Conservation (phyloP, 1,140 invertebrate genomes). For the Cylas formicarius region DNA sequence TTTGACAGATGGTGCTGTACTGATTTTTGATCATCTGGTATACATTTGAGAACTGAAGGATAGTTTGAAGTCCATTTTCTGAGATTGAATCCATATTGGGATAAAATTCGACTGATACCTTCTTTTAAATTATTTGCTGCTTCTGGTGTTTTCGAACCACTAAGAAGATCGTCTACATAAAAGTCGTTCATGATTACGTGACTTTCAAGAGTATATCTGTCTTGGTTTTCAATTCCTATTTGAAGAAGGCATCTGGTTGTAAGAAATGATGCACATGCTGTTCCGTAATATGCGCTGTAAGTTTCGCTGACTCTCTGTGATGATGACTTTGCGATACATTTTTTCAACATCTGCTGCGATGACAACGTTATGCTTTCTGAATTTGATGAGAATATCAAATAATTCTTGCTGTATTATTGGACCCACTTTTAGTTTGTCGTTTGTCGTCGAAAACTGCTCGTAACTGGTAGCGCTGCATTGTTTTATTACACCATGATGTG, state of each 20-base stretch:
- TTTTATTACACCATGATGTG: constrained; percentile 34
- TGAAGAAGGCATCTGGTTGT: constrained; percentile 25
- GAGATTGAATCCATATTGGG: constrained; percentile 35
- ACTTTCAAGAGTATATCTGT: constrained; percentile 14
- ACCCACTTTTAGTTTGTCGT: constrained; percentile 28
- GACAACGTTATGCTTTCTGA: constrained; percentile 16
- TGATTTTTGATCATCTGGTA: not conserved
- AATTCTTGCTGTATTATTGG: constrained; percentile 27
- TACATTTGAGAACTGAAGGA: not conserved
- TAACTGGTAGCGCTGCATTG: constrained; percentile 25
- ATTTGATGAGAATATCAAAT: constrained; percentile 25
- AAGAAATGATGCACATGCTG: constrained; percentile 28
- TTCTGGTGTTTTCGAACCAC: not conserved
- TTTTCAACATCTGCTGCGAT: constrained; percentile 39
- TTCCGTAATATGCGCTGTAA: constrained; percentile 39
- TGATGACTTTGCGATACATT: constrained; percentile 43
- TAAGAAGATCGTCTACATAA: constrained; percentile 9
- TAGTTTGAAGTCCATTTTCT: constrained; percentile 40
- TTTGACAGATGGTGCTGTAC: no score
- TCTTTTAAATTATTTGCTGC: constrained; percentile 21
- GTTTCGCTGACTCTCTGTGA: constrained; percentile 30
- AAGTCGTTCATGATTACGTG: constrained; percentile 8
- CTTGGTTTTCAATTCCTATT: constrained; percentile 18
- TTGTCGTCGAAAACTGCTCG: constrained; percentile 28
- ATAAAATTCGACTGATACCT: constrained; percentile 19